These are phyloP conservation scores for Steinernema khuongi DNA, from an alignment of 1,140 invertebrate species.

Conservation along the genomic window DNA sequence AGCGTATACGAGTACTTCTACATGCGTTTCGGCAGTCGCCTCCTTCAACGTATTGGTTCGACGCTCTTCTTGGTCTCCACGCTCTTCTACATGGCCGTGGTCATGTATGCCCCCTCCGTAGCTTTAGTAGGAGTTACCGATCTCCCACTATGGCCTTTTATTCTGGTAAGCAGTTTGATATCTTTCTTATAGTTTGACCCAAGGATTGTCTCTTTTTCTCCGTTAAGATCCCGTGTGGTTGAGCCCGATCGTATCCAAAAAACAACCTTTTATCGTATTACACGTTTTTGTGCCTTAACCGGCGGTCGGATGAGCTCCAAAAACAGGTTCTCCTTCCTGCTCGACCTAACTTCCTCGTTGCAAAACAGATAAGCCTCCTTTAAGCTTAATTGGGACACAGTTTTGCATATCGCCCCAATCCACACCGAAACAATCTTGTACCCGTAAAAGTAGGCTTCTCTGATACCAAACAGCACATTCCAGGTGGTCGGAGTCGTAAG, in stretches of 20 bases:
- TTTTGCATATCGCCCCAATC: no score
- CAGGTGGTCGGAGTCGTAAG: conserved; percentile 16
- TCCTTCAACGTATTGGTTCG: conserved; percentile 16
- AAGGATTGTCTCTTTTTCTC: no score
- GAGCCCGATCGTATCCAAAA: no score
- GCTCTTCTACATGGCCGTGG: conserved; percentile 27
- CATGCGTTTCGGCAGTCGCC: conserved; percentile 17
- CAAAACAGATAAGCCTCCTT: no score
- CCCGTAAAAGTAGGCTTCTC: neutral
- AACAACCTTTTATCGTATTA: no score
- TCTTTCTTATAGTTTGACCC: no score
- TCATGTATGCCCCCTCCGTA: conserved; percentile 28
- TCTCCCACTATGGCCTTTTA: conserved; percentile 27
- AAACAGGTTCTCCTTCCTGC: neutral
- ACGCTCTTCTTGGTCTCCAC: conserved; percentile 21
- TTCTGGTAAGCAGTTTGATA: conserved; percentile 24
- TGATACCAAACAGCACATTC: neutral
- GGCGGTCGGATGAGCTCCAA: no score
- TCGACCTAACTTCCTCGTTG: neutral
- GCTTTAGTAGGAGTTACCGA: conserved; percentile 26
- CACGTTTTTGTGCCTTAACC: no score
- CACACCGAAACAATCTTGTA: no score
- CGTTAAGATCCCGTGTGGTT: no score
- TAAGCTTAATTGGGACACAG: no score
- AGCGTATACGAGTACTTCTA: conserved; percentile 26